These are phyloP conservation scores for Apamea monoglypha DNA, from an alignment of 2,888 invertebrate genomes.

Conservation along the genomic window DNA sequence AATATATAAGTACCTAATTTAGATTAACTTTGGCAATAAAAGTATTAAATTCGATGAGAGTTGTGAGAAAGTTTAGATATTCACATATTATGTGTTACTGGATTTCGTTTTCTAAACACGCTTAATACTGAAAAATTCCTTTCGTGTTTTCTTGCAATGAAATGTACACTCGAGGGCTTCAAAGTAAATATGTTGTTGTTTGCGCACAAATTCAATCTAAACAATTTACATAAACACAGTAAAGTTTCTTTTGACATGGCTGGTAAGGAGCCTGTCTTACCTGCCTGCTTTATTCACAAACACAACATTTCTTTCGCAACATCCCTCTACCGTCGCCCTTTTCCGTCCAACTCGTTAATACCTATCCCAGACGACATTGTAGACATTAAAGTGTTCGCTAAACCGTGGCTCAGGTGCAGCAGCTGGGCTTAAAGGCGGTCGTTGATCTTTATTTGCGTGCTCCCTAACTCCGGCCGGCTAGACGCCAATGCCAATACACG, in stretches of 20 bases:
- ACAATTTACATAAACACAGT: neutral
- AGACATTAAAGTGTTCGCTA: slow-evolving; percentile 68
- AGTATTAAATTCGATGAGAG: neutral
- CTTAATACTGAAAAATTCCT: neutral
- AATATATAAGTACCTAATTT: neutral
- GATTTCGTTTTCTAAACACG: neutral
- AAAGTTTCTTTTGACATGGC: neutral
- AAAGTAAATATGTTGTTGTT: neutral
- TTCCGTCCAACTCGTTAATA: slow-evolving; percentile 8
- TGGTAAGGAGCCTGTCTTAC: neutral
- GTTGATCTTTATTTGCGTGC: slow-evolving; percentile 85
- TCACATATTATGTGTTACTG: neutral
- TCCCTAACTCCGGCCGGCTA: slow-evolving; percentile 71
- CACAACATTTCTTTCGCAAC: neutral
- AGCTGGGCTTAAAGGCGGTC: slow-evolving; percentile 79
- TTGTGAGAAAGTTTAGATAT: neutral
- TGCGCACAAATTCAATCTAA: neutral
- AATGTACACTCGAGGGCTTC: neutral
- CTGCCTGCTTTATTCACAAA: neutral
- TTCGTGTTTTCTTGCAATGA: neutral
- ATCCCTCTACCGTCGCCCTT: neutral
- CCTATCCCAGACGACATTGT: slow-evolving; percentile 35
- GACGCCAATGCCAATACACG: slow-evolving; percentile 76
- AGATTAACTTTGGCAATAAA: neutral
- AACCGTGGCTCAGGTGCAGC: slow-evolving; percentile 81